Base-by-base conservation (phyloP, 2,888 invertebrate genomes). In the Acleris cristana region DNA sequence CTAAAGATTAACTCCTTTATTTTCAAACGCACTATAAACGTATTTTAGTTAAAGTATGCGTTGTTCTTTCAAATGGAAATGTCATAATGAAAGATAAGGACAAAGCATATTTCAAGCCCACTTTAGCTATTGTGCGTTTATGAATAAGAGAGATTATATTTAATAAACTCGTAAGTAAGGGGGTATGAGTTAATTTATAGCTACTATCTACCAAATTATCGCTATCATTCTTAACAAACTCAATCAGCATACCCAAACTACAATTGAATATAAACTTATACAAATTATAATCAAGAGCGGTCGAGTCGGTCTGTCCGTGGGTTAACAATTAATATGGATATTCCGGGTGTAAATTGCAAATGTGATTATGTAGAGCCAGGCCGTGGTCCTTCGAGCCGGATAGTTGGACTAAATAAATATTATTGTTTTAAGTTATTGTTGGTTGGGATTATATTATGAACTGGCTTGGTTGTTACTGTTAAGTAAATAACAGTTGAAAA, bases 351-450 rank as follows among this genome's bases (percentile, higher is more conserved):
- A 72, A 74, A 74, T 75, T 73, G 69, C 71, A 74, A 76, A 77
- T 75, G 71, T 71, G 74, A 75, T 77, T 73, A 73, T 70, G 69
- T 69, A 65, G 64, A 70, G 57, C 58, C 34, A 48, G 52, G 21
- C 65, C 34, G 52, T 71, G 72, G 75, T 73, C 76, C 76, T 75
- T 73, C 75, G 70, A 72, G 71, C 71, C 71, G 73, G 75, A 76
- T 76, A 76, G 75, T 74, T 76, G 71, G 65, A 72, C 71, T 58
- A 54, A 53, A 61, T 66, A 64, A 69, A 69, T 71, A 64, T 58
- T 65, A 30, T 63, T 40, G 40, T 40, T 40, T 66, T 63, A 53
- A 63, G 53, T 62, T 65, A 61, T 61, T 23, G 44, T 19, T 61
- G 57, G 63, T 64, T 30, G n/a, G 45, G 66, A 62, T 66, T 62